Conservation (phyloP, 2,888 invertebrate species). For the Tridacna crocea region DNA sequence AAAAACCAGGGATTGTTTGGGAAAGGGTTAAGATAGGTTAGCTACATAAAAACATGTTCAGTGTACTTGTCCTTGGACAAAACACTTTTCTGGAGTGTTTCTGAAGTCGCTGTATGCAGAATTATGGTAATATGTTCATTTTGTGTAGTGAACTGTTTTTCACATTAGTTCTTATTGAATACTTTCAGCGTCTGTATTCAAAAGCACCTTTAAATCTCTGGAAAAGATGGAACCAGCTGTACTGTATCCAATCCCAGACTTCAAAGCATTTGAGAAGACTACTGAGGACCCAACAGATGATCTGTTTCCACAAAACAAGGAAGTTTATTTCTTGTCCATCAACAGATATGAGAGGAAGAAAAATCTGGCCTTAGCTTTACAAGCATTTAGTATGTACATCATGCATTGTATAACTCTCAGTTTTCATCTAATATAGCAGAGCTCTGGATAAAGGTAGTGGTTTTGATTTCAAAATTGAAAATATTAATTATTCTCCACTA, state of each 20-base stretch:
- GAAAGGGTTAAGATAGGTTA: no score
- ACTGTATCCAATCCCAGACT: slow-evolving; percentile 97
- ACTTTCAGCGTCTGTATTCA: slow-evolving; percentile 90
- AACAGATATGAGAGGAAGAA: slow-evolving; percentile 99
- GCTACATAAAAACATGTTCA: no score
- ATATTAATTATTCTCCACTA: no score
- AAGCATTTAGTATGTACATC: slow-evolving; percentile 89
- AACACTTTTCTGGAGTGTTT: no score
- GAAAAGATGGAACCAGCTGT: slow-evolving; percentile 89
- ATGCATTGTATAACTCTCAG: neutral
- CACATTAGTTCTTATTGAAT: neutral
- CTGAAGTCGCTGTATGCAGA: neutral
- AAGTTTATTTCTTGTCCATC: slow-evolving; percentile 92
- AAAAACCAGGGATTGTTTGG: no score
- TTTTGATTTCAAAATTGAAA: no score
- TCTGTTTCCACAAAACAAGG: slow-evolving; percentile 76
- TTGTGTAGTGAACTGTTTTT: neutral
- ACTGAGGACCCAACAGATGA: slow-evolving; percentile 70
- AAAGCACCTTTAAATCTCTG: slow-evolving; percentile 92
- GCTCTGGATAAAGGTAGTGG: no score
- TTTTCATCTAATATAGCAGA: neutral
- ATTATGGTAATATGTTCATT: neutral
- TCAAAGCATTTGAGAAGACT: slow-evolving; percentile 83
- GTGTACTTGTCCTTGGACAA: no score
- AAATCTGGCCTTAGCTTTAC: slow-evolving; percentile 93